Conservation (phyloP, 2,888 invertebrate genomes). For the Zygothrica quintamaculata region DNA sequence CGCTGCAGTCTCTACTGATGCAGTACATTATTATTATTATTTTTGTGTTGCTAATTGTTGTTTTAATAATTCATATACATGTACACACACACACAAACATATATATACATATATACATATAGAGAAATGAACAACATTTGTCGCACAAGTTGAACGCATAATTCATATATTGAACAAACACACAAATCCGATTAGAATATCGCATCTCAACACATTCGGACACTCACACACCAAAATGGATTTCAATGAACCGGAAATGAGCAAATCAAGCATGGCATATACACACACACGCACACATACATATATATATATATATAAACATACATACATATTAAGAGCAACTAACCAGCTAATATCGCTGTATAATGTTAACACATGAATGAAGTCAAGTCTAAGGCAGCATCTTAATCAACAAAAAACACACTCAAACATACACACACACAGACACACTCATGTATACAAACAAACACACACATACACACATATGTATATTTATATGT, state of each 20-base stretch:
- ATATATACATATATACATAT: not conserved
- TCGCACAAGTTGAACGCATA: conserved; percentile 30
- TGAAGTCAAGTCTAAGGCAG: conserved; percentile 71
- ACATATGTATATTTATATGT: conserved; percentile 1
- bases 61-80: conserved; percentile 66
- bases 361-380: conserved; percentile 67
- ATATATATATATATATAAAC: conserved; percentile 12
- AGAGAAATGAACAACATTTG: conserved; percentile 19
- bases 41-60: conserved; percentile 61
- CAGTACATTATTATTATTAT: conserved; percentile 42
- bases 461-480: conserved; percentile 13
- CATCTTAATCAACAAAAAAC: conserved; percentile 69
- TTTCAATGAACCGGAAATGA: conserved; percentile 77
- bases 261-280: conserved; percentile 66
- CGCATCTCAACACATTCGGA: conserved; percentile 53
- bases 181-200: conserved; percentile 76
- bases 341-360: conserved; percentile 39
- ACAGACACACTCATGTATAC: conserved; percentile 17
- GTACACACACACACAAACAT: not conserved
- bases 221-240: conserved; percentile 39
- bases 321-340: not conserved
- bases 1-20: conserved; percentile 16
- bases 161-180: conserved; percentile 58
- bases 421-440: conserved; percentile 17
- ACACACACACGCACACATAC: conserved; percentile 23